Evolutionary conservation across 2,113 vertebrate genomes (phyloP).

Genomic region (Leptodactylus fuscus): DNA sequence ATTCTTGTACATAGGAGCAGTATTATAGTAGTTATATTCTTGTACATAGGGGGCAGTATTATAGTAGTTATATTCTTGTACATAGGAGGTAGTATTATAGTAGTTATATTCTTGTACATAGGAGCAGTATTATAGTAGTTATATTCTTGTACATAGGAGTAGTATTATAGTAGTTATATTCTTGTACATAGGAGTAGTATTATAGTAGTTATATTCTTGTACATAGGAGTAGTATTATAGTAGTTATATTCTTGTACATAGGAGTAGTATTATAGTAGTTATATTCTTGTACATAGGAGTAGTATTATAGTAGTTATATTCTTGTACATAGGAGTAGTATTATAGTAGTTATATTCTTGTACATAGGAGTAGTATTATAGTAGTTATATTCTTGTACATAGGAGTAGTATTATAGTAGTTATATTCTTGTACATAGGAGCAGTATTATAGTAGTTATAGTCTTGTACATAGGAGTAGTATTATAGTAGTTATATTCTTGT

Average conservation of each 20-base stretch:
- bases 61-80: conserved; percentile 2
- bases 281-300: too few relatives aligned
- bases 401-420: background rate
- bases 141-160: too few relatives aligned
- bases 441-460: background rate
- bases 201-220: too few relatives aligned
- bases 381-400: conserved; percentile 9
- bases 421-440: background rate
- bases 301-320: background rate
- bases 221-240: too few relatives aligned
- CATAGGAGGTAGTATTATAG: background rate
- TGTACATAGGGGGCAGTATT: background rate
- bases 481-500: background rate
- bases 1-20: too few relatives aligned
- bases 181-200: too few relatives aligned
- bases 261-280: too few relatives aligned
- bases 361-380: background rate
- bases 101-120: conserved; percentile 4
- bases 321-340: background rate
- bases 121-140: background rate
- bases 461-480: background rate
- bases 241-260: too few relatives aligned
- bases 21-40: too few relatives aligned
- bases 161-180: too few relatives aligned
- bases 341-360: background rate